These are phyloP conservation scores for Melanotaenia boesemani DNA, from an alignment of 2,797 vertebrate genomes.

Conservation along the genomic window DNA sequence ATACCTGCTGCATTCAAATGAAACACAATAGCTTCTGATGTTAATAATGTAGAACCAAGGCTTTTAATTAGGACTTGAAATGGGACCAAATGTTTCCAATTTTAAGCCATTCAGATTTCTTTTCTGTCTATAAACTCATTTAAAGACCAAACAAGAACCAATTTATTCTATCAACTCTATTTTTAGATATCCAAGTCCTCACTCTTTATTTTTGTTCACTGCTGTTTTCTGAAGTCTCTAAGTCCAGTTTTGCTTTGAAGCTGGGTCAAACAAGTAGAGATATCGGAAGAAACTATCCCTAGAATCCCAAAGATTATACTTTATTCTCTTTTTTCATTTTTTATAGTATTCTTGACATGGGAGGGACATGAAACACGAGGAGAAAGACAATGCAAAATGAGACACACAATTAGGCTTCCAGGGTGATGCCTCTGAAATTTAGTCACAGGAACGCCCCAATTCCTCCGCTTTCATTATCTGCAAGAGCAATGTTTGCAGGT, in stretches of 20 bases:
- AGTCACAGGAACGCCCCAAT: not conserved
- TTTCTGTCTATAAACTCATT: not conserved
- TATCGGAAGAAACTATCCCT: not conserved
- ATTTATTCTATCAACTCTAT: not conserved
- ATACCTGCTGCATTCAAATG: not conserved
- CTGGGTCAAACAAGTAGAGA: not conserved
- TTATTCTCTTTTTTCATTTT: constrained; percentile 5
- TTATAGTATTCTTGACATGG: constrained; percentile 13
- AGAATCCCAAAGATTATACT: not conserved
- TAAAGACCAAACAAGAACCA: not conserved
- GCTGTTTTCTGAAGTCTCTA: not conserved
- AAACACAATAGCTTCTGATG: not conserved
- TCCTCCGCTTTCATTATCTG: constrained; percentile 31
- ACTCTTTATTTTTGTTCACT: not conserved
- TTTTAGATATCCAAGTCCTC: not conserved
- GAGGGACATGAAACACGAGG: constrained; percentile 12
- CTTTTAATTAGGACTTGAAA: not conserved
- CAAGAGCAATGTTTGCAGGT: constrained; percentile 33
- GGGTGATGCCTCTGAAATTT: not conserved
- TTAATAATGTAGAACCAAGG: constrained; percentile 10
- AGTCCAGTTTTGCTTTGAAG: not conserved
- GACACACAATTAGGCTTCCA: not conserved
- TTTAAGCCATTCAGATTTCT: not conserved
- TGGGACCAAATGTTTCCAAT: constrained; percentile 12
- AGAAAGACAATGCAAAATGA: not conserved